Conservation (phyloP, 2,113 vertebrate genomes). For the Maccullochella peelii region DNA sequence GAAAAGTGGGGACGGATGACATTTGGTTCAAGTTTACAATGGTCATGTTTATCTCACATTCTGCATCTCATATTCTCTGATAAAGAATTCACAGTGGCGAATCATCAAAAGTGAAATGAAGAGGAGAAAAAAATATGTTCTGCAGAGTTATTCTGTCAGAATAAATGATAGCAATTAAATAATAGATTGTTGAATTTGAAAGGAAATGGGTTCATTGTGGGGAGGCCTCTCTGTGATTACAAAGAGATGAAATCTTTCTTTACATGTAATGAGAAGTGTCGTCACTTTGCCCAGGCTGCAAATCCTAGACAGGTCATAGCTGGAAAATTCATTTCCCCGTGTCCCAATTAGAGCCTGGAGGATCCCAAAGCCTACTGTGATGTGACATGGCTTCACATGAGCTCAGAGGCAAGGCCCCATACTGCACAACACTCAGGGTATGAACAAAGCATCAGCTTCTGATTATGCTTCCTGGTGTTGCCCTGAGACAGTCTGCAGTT, state of each 20-base stretch:
- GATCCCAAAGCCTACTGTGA: slow-evolving; percentile 62
- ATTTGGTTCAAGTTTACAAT: slow-evolving; percentile 48
- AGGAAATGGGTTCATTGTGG: slow-evolving; percentile 75
- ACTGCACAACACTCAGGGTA: slow-evolving; percentile 35
- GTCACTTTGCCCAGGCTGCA: slow-evolving; percentile 64
- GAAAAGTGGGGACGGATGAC: slow-evolving; percentile 25
- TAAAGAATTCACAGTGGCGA: slow-evolving; percentile 55
- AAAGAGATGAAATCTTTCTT: slow-evolving; percentile 70
- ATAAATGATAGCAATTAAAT: slow-evolving; percentile 82
- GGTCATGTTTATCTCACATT: slow-evolving; percentile 44
- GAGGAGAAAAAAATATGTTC: slow-evolving; percentile 57
- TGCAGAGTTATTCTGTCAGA: slow-evolving; percentile 71
- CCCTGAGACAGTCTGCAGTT: slow-evolving; percentile 58
- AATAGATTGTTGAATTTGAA: slow-evolving; percentile 79
- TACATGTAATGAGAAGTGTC: slow-evolving; percentile 67
- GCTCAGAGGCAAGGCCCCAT: slow-evolving; percentile 55
- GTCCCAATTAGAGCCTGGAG: slow-evolving; percentile 79
- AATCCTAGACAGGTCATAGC: slow-evolving; percentile 71
- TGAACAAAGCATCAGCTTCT: slow-evolving; percentile 71
- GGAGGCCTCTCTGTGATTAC: slow-evolving; percentile 69
- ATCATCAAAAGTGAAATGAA: slow-evolving; percentile 67
- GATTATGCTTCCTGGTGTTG: slow-evolving; percentile 66
- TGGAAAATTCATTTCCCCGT: slow-evolving; percentile 73
- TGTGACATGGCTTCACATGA: slow-evolving; percentile 71
- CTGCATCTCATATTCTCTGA: slow-evolving; percentile 49